phyloP scores from a whole-genome alignment of 2,797 vertebrate genomes.

The Halcyon smyrnensis region DNA sequence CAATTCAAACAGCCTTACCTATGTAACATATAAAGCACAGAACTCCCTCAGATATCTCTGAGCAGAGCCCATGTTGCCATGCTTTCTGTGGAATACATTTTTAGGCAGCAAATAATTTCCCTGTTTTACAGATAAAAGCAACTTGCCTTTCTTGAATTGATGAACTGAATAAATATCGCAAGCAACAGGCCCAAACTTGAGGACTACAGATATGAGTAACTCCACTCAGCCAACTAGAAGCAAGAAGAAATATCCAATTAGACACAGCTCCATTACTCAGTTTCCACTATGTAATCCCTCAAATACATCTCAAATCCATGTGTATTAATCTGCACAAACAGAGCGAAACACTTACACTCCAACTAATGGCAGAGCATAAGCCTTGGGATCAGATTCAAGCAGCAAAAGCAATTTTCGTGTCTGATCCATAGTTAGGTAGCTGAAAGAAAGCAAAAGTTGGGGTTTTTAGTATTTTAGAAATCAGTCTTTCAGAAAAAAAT shows the following conservation, averaged over 20 bases:
- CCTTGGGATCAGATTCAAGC: conserved; percentile 95
- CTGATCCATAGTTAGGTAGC: conserved; percentile 97
- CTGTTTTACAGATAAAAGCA: not conserved
- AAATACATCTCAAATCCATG: not conserved
- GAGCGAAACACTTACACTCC: conserved; percentile 89
- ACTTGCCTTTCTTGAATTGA: conserved; percentile 90
- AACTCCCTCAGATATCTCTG: not conserved
- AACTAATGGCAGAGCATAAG: conserved; percentile 87
- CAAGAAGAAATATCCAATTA: conserved; percentile 39
- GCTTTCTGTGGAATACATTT: not conserved
- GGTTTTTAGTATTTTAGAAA: not conserved
- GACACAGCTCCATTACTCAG: not conserved
- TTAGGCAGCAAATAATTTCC: not conserved
- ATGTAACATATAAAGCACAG: not conserved
- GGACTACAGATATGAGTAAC: conserved; percentile 87
- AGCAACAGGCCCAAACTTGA: conserved; percentile 90
- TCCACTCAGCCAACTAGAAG: conserved; percentile 91
- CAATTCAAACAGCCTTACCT: not conserved
- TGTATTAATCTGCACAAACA: not conserved
- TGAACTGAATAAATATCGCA: conserved; percentile 88
- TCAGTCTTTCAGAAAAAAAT: not conserved
- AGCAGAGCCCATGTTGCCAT: not conserved
- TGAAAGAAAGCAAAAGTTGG: conserved; percentile 71
- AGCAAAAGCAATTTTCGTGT: conserved; percentile 92
- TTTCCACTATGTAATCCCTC: not conserved